These are phyloP conservation scores for Hapalemur alaotrensis DNA, from an alignment of 2,797 vertebrate species.

Conservation along the genomic window DNA sequence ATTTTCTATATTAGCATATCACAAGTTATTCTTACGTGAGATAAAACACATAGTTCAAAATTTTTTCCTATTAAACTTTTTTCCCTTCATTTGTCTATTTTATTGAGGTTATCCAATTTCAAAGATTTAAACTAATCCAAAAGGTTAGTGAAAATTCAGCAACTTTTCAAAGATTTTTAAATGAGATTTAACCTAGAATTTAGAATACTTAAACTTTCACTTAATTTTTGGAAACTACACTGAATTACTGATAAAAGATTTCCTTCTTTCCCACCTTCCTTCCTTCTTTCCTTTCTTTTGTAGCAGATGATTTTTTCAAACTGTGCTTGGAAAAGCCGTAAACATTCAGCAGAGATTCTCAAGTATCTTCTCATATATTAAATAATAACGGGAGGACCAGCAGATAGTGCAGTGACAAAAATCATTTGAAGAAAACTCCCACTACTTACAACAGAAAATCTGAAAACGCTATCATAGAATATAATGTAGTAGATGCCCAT, in stretches of 20 bases:
- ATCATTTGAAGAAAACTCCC: background rate
- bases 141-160: background rate
- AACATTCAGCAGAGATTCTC: background rate
- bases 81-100: background rate
- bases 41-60: background rate
- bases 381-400: background rate
- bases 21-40: background rate
- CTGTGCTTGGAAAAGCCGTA: background rate
- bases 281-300: background rate
- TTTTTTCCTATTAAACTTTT: background rate
- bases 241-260: background rate
- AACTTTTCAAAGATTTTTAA: background rate
- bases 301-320: background rate
- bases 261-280: background rate
- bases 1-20: background rate
- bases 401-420: background rate
- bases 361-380: background rate
- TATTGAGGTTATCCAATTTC: background rate
- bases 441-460: background rate
- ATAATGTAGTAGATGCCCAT: background rate
- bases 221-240: background rate
- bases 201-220: background rate
- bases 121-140: constrained; percentile 29
- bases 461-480: background rate
- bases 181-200: background rate